Evolutionary conservation across 2,113 vertebrate species (phyloP).

Genomic region (Sphaerodactylus townsendi): DNA sequence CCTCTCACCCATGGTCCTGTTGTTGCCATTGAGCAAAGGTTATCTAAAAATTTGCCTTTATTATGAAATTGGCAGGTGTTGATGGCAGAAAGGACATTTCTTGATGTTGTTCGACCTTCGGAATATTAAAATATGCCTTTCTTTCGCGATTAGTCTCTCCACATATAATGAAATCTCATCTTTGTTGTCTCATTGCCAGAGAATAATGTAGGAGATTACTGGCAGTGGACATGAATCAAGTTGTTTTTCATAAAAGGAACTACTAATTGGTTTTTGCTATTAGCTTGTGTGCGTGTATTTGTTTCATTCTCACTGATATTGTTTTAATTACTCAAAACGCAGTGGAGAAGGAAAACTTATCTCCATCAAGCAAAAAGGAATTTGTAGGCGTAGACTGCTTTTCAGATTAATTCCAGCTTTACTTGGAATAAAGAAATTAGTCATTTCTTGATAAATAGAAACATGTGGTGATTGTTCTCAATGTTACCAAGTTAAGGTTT

Average conservation of each 20-base stretch:
- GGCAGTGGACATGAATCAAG: not conserved
- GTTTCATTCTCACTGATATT: not conserved
- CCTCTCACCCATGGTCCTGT: conserved; percentile 5
- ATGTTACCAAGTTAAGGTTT: not conserved
- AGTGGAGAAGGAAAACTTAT: not conserved
- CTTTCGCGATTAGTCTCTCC: not conserved
- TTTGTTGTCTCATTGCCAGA: conserved; percentile 1
- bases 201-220: not conserved
- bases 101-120: not conserved
- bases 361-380: not conserved
- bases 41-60: conserved; percentile 37
- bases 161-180: not conserved
- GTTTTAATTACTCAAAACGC: not conserved
- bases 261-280: not conserved
- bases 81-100: not conserved
- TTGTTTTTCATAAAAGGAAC: not conserved
- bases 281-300: not conserved
- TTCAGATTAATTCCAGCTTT: not conserved
- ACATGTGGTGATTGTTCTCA: not conserved
- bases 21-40: not conserved
- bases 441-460: not conserved
- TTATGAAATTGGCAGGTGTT: not conserved
- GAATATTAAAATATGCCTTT: not conserved
- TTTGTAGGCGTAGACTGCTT: not conserved
- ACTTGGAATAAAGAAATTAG: not conserved